Conservation (phyloP, 2,797 vertebrate species). For the Enteromius treurensis region DNA sequence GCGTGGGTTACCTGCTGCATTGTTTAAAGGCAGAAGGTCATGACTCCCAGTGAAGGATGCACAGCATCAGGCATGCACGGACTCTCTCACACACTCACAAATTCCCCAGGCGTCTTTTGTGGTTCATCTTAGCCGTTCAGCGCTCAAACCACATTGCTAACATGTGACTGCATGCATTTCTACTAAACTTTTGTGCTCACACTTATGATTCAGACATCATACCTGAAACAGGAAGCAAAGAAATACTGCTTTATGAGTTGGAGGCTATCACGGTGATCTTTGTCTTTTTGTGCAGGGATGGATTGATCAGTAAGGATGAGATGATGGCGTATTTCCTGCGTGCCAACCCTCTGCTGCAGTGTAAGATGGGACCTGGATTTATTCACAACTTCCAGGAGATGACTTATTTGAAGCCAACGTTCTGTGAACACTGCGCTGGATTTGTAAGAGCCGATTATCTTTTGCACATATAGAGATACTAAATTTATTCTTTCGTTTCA, state of each 20-base stretch:
- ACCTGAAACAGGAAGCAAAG: conserved; percentile 20
- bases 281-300: conserved; percentile 80
- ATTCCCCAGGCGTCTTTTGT: conserved; percentile 43
- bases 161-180: conserved; percentile 34
- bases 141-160: conserved; percentile 51
- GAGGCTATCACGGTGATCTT: not conserved
- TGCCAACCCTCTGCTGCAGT: conserved; percentile 93
- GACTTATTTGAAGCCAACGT: conserved; percentile 96
- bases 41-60: conserved; percentile 51
- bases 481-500: not conserved
- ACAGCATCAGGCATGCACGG: conserved; percentile 18
- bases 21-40: conserved; percentile 46
- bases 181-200: conserved; percentile 1
- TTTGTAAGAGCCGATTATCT: conserved; percentile 85
- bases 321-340: conserved; percentile 97
- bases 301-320: conserved; percentile 96
- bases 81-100: conserved; percentile 20
- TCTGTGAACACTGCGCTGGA: conserved; percentile 97
- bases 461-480: not conserved
- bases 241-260: not conserved
- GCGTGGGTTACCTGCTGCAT: conserved; percentile 17
- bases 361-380: conserved; percentile 96
- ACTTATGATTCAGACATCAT: not conserved
- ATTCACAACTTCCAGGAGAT: conserved; percentile 96
- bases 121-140: conserved; percentile 50